Evolutionary conservation across 2,113 vertebrate genomes (phyloP).

Genomic region (Orthochromis malagaraziensis): DNA sequence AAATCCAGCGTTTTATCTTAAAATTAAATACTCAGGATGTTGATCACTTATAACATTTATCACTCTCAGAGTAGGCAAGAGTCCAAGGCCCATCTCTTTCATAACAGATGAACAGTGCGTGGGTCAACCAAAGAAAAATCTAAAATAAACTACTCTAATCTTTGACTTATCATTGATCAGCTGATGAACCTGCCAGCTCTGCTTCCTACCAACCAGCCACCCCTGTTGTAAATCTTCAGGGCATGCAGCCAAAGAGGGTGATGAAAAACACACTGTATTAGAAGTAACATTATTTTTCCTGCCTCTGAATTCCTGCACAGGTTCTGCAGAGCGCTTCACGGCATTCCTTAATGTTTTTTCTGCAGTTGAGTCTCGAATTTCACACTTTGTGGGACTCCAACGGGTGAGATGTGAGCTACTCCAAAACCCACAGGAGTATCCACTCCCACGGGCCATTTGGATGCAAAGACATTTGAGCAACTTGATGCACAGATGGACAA

Average conservation of each 20-base stretch:
- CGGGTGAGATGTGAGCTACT: conserved; percentile 22
- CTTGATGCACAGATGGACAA: not conserved
- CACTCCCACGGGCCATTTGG: conserved; percentile 32
- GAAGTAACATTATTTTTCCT: not conserved
- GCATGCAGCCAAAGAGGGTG: conserved; percentile 10
- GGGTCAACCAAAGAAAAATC: not conserved
- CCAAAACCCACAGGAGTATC: conserved; percentile 52
- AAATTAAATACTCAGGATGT: not conserved
- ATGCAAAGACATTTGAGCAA: conserved; percentile 12
- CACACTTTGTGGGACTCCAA: conserved; percentile 41
- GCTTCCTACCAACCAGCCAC: not conserved
- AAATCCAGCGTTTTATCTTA: not conserved
- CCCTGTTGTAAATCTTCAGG: not conserved
- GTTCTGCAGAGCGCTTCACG: conserved; percentile 3
- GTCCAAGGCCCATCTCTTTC: not conserved
- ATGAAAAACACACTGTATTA: conserved; percentile 12
- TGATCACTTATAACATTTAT: not conserved
- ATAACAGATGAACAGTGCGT: not conserved
- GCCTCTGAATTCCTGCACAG: not conserved
- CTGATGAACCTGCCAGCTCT: not conserved
- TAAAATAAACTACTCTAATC: conserved; percentile 7
- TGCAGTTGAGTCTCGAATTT: conserved; percentile 39
- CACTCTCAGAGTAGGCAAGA: not conserved
- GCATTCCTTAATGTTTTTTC: conserved; percentile 50
- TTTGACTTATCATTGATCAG: conserved; percentile 14